phyloP scores from a whole-genome alignment of 1,140 invertebrate genomes.

The Drosophila guanche region DNA sequence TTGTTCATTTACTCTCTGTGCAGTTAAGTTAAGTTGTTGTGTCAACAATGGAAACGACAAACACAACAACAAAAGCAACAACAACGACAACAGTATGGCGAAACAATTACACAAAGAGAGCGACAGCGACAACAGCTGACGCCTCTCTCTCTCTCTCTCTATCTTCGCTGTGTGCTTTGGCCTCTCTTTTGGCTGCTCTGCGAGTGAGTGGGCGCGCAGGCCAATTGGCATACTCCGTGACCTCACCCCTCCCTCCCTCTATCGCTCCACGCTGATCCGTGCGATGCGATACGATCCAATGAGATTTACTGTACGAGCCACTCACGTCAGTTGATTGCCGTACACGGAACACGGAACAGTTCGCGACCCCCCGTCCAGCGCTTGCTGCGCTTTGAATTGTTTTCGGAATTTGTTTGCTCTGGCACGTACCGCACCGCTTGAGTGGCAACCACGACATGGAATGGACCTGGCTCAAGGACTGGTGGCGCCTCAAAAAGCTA shows the following conservation, averaged over 20 bases:
- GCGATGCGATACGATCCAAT: constrained; percentile 21
- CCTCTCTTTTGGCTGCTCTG: constrained; percentile 8
- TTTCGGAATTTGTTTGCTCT: too few relatives aligned
- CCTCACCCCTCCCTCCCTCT: neutral
- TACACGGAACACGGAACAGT: constrained; percentile 6
- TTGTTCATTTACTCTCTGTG: constrained; percentile 30
- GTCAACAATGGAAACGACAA: constrained; percentile 40
- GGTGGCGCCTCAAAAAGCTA: constrained; percentile 89
- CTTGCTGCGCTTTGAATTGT: too few relatives aligned
- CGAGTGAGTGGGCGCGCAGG: constrained; percentile 30
- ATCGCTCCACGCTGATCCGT: constrained; percentile 19
- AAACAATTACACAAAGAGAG: constrained; percentile 47
- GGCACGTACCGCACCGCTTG: neutral
- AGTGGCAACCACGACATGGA: constrained; percentile 84
- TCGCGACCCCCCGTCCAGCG: neutral
- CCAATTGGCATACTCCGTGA: constrained; percentile 31
- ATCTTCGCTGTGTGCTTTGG: neutral
- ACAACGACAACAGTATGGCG: constrained; percentile 29
- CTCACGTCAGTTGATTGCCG: constrained; percentile 13
- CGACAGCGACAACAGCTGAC: neutral
- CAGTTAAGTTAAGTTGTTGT: constrained; percentile 46
- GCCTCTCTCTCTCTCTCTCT: neutral
- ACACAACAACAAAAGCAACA: constrained; percentile 33
- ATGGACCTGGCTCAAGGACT: constrained; percentile 90
- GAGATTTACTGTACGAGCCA: constrained; percentile 1